Conservation (phyloP, 2,888 invertebrate species). For the Chorisops tibialis region DNA sequence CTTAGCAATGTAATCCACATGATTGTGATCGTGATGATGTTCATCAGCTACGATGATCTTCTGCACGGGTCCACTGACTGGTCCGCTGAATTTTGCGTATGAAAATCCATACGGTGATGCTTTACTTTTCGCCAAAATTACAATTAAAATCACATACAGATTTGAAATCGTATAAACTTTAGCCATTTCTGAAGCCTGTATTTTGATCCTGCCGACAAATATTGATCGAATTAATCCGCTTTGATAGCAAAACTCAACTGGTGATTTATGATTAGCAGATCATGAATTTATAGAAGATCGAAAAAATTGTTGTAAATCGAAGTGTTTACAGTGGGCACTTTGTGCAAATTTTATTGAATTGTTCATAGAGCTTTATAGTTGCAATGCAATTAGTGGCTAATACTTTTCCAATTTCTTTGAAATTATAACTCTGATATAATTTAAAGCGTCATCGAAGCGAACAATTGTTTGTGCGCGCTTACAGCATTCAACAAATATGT, state of each 20-base stretch:
- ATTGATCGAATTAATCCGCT: slow-evolving; percentile 11
- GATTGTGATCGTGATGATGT: slow-evolving; percentile 52
- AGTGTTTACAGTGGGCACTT: too few relatives aligned
- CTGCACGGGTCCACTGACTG: slow-evolving; percentile 63
- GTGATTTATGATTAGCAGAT: background rate
- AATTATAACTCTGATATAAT: slow-evolving; percentile 28
- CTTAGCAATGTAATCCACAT: slow-evolving; percentile 68
- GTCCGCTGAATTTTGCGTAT: slow-evolving; percentile 70
- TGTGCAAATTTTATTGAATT: too few relatives aligned
- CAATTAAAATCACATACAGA: too few relatives aligned
- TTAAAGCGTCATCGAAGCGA: slow-evolving; percentile 27
- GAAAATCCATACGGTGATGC: slow-evolving; percentile 59
- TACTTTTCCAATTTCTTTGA: slow-evolving; percentile 28
- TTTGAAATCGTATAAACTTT: too few relatives aligned
- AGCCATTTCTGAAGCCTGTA: too few relatives aligned
- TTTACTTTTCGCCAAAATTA: background rate
- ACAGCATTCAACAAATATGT: slow-evolving; percentile 5
- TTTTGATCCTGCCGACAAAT: background rate
- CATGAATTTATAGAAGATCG: slow-evolving; percentile 12
- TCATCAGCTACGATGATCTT: slow-evolving; percentile 45
- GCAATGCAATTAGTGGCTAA: slow-evolving; percentile 11
- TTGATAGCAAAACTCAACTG: slow-evolving; percentile 19
- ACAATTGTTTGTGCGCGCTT: slow-evolving; percentile 23
- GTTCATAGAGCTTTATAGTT: too few relatives aligned
- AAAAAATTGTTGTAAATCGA: background rate